phyloP scores from a whole-genome alignment of 1,140 invertebrate genomes.

The Drosophila nigromelanica region DNA sequence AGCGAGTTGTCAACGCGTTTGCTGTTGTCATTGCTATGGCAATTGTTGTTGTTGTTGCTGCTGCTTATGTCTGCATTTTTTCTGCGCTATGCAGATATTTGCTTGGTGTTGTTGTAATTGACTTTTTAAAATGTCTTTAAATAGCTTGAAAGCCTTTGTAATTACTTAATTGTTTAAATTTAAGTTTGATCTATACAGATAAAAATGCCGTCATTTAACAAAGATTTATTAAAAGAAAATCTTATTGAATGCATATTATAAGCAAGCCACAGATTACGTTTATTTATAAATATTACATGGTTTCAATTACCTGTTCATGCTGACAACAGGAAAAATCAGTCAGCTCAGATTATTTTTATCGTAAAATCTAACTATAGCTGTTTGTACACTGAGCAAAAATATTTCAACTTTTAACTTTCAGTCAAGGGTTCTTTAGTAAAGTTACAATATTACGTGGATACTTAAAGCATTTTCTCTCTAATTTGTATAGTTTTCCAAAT shows the following conservation, averaged over 20 bases:
- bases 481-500: no score
- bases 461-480: no score
- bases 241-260: neutral
- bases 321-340: neutral
- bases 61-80: constrained; percentile 52
- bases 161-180: constrained; percentile 23
- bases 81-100: constrained; percentile 52
- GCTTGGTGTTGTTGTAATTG: constrained; percentile 14
- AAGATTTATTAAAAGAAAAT: neutral
- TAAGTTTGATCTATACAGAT: neutral
- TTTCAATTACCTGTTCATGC: neutral
- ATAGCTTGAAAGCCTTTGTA: constrained; percentile 10
- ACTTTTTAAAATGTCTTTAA: constrained; percentile 21
- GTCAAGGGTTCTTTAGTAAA: no score
- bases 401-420: no score
- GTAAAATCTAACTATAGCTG: neutral
- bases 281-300: neutral
- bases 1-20: constrained; percentile 60
- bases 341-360: constrained; percentile 1
- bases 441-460: no score
- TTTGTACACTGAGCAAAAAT: neutral
- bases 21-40: constrained; percentile 21
- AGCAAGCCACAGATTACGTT: neutral
- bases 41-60: constrained; percentile 19
- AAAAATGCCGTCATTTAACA: neutral